Evolutionary conservation across 1,140 invertebrate species (phyloP).

Genomic region (Micrasema longulum): DNA sequence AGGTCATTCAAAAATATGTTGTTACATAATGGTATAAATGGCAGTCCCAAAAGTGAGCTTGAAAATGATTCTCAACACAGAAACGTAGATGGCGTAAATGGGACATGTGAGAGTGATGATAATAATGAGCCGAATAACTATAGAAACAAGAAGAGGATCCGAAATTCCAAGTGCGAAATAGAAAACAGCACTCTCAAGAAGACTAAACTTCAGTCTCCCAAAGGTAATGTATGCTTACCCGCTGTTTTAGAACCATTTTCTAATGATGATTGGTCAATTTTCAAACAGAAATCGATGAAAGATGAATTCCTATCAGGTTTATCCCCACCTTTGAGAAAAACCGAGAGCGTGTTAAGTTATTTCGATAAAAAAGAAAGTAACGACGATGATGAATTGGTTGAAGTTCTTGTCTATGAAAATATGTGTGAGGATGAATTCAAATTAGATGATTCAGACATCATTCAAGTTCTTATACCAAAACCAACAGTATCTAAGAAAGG

Average conservation of each 20-base stretch:
- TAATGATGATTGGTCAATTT: neutral
- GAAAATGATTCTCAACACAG: too few species aligned
- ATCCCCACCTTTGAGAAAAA: constrained; percentile 69
- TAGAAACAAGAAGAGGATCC: constrained; percentile 15
- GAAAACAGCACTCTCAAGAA: constrained; percentile 8
- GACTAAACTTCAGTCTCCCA: constrained; percentile 22
- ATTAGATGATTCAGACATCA: neutral
- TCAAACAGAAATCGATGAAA: neutral
- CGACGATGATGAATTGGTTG: neutral
- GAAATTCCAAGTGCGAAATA: constrained; percentile 21
- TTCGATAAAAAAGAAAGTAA: constrained; percentile 64
- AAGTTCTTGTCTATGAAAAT: constrained; percentile 17
- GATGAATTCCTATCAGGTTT: constrained; percentile 59
- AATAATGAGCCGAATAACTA: neutral
- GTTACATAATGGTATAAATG: constrained; percentile 44
- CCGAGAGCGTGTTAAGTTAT: constrained; percentile 70
- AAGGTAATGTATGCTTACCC: constrained; percentile 49
- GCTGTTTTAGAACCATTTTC: constrained; percentile 1
- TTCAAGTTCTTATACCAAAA: constrained; percentile 20
- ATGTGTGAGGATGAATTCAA: neutral
- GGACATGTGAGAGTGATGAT: constrained; percentile 14
- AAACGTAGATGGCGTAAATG: too few species aligned
- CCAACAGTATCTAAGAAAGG: constrained; percentile 2
- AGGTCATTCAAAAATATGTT: constrained; percentile 67
- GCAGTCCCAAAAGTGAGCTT: constrained; percentile 39